Conservation (phyloP, 2,113 vertebrate species). For the Apaloderma vittatum region DNA sequence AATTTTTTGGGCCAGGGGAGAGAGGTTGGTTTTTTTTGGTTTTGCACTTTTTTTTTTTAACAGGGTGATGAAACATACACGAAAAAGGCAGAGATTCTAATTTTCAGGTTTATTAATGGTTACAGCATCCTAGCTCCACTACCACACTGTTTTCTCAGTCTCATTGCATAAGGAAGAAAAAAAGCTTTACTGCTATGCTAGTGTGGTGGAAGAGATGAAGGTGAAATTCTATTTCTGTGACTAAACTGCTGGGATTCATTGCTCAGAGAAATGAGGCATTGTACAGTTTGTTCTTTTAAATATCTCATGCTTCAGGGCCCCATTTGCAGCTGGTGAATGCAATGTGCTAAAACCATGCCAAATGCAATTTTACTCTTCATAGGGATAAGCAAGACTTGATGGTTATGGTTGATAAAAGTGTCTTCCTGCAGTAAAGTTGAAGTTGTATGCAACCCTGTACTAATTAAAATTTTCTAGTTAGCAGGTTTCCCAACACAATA, state of each 20-base stretch:
- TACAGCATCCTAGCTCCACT: not conserved
- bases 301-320: conserved; percentile 58
- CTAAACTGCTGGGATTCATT: conserved; percentile 53
- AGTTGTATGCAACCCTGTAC: not conserved
- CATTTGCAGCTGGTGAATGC: conserved; percentile 57
- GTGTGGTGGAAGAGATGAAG: conserved; percentile 21
- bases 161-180: not conserved
- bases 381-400: conserved; percentile 47
- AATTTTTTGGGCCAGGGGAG: not conserved
- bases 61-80: not conserved
- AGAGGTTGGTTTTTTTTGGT: too few species aligned
- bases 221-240: conserved; percentile 56
- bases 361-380: conserved; percentile 53
- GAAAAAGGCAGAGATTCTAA: not conserved
- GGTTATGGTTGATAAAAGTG: conserved; percentile 28
- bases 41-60: not conserved
- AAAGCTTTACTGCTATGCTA: not conserved
- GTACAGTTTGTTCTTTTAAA: conserved; percentile 67
- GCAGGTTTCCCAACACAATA: not conserved
- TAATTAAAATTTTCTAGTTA: conserved; percentile 38
- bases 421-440: conserved; percentile 12
- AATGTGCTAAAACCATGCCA: conserved; percentile 57
- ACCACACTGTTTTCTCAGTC: not conserved
- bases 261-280: conserved; percentile 59
- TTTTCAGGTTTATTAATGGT: not conserved